Evolutionary conservation across 2,888 invertebrate genomes (phyloP), one percentile per base, ranked within the genome.

Genomic region (Galerucella calmariensis): DNA sequence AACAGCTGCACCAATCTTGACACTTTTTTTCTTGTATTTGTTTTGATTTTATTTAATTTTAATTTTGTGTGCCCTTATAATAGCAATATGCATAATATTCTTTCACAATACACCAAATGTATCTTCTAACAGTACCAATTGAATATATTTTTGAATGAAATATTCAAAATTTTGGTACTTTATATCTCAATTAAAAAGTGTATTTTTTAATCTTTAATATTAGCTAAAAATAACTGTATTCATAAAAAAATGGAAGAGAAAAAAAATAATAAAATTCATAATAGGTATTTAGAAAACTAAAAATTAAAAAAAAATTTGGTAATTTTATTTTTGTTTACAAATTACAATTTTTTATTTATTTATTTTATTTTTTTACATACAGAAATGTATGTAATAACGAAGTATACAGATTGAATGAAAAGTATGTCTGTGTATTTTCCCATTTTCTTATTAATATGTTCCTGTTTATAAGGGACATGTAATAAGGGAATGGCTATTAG

Each of bases 401-500:
- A 14, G 48, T 61, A 61, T 58, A 44, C 48, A 48, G 69, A 51
- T 69, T 69, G 69, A 61, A 61, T 69, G 69, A 62, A 48, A 48
- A 44, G 61, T 14, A 51, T 69, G 63, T 63, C 46, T 63, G 63
- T 46, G 46, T 63, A 46, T 46, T 46, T 16, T 16, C 11, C 16
- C 20, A 12, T 10, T 12, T 59, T 14, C 48, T 48, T 48, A 12
- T 12, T 14, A 48, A 14, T 14, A 4, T 5, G 48, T 9, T 5
- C 35, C 35, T 9, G 35, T 8, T 6, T 41, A 41, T 41, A 8
- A 41, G 35, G 9, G 9, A 41, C 35, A 9, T 9, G 78, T 81
- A 76, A 81, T 75, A 75, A 79, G 83, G 80, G 74, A 83, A 82
- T 79, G 46, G 44, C 10, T 16, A 1, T n/a, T 63, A 63, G 20